Percentiles rank a stretch among this genome's conserved stretches.
These are phyloP conservation scores for Ostrea edulis DNA, from an alignment of 1,140 invertebrate species.

Conservation along the genomic window DNA sequence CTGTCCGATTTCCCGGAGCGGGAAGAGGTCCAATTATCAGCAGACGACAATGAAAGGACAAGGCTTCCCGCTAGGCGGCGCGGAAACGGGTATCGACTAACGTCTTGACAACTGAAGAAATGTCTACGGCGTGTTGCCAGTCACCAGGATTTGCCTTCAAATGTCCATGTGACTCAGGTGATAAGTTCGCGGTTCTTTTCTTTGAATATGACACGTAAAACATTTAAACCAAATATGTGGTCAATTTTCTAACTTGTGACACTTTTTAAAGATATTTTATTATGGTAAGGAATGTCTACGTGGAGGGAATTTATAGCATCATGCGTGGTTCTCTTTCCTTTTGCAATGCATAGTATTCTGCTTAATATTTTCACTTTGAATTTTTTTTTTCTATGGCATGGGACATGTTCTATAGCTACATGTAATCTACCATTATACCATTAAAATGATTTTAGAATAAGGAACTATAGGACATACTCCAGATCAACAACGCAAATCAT, in stretches of 20 bases:
- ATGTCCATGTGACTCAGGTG: slow-evolving; percentile 22
- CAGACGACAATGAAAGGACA: slow-evolving; percentile 7
- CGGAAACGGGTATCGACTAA: slow-evolving; percentile 37
- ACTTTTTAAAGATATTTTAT: neutral
- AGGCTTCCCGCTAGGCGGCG: neutral
- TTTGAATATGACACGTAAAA: slow-evolving; percentile 26
- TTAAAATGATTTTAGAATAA: too few relatives aligned
- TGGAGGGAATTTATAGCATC: too few relatives aligned
- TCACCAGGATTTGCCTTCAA: neutral
- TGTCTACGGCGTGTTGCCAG: slow-evolving; percentile 26
- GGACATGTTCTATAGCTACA: too few relatives aligned
- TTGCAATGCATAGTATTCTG: neutral
- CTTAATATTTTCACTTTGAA: neutral
- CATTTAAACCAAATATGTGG: slow-evolving; percentile 31
- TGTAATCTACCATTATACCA: too few relatives aligned
- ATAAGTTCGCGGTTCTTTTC: slow-evolving; percentile 24
- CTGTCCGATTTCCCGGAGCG: slow-evolving; percentile 27
- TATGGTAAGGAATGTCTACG: neutral
- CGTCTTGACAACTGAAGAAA: slow-evolving; percentile 37
- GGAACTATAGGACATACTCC: too few relatives aligned
- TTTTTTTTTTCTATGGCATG: too few relatives aligned
- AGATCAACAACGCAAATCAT: too few relatives aligned
- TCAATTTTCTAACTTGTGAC: slow-evolving; percentile 18
- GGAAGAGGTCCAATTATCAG: slow-evolving; percentile 38
- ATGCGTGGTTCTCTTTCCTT: neutral